Evolutionary conservation across 2,888 invertebrate genomes (phyloP).

Genomic region (Orgyia antiqua): DNA sequence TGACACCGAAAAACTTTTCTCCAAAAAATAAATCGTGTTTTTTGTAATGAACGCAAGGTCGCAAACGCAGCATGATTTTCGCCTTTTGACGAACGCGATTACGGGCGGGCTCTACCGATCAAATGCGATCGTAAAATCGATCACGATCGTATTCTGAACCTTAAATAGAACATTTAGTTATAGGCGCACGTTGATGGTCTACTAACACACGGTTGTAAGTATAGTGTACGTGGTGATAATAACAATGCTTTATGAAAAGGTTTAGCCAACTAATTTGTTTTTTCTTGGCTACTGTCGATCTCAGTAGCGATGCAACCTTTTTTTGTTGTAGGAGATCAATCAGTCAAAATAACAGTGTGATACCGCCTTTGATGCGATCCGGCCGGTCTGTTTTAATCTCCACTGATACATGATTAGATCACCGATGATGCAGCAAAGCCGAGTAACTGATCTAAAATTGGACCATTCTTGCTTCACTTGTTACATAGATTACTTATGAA

Average conservation of each 20-base stretch:
- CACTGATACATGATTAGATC: constrained; percentile 75
- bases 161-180: constrained; percentile 37
- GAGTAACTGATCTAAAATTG: constrained; percentile 68
- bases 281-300: constrained; percentile 77
- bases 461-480: constrained; percentile 48
- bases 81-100: constrained; percentile 64
- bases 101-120: constrained; percentile 31
- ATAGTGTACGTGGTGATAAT: constrained; percentile 72
- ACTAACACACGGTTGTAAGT: constrained; percentile 22
- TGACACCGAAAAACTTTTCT: constrained; percentile 71
- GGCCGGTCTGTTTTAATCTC: constrained; percentile 75
- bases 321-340: constrained; percentile 75
- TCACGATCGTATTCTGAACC: constrained; percentile 37
- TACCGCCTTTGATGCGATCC: constrained; percentile 77
- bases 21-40: constrained; percentile 70
- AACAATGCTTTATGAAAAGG: constrained; percentile 77
- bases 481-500: constrained; percentile 47
- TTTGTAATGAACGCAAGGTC: constrained; percentile 67
- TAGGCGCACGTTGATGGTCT: constrained; percentile 20
- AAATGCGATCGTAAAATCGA: constrained; percentile 25
- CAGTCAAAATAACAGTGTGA: constrained; percentile 79
- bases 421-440: constrained; percentile 73
- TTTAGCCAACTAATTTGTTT: constrained; percentile 78
- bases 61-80: constrained; percentile 71
- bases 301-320: constrained; percentile 75